Conservation (phyloP, 2,113 vertebrate genomes). For the Aix galericulata region DNA sequence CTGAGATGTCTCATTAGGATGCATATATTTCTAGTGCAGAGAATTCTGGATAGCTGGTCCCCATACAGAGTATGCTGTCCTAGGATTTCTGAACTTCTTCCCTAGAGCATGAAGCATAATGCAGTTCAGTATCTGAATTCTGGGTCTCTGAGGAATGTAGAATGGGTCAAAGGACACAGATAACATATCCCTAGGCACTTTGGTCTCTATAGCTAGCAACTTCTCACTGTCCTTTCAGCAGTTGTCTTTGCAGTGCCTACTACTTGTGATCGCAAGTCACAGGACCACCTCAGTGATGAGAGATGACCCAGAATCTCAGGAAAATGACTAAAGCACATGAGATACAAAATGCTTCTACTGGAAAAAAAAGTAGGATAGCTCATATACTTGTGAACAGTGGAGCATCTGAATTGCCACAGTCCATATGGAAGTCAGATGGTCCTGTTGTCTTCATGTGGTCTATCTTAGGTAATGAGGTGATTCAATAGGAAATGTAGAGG, state of each 20-base stretch:
- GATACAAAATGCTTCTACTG: neutral
- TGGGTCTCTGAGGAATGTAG: neutral
- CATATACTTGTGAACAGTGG: neutral
- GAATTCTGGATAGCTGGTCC: neutral
- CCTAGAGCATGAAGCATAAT: neutral
- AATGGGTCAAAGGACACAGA: neutral
- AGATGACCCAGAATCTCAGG: neutral
- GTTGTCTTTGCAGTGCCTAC: neutral
- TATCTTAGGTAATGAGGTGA: neutral
- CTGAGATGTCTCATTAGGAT: neutral
- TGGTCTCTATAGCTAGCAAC: neutral
- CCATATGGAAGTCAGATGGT: neutral
- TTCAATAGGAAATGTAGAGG: neutral
- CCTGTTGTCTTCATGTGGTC: neutral
- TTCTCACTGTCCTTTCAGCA: neutral
- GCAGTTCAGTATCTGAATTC: neutral
- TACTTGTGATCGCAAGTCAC: neutral
- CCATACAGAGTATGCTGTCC: neutral
- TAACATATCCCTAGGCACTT: neutral
- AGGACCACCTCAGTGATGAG: neutral
- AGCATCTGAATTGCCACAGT: neutral
- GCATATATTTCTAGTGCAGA: neutral
- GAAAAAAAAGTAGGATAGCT: neutral
- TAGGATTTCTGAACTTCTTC: neutral
- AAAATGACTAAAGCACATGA: neutral